Evolutionary conservation across 2,888 invertebrate species (phyloP), one percentile per base, ranked within the genome.

Genomic region (Maniola hyperantus): DNA sequence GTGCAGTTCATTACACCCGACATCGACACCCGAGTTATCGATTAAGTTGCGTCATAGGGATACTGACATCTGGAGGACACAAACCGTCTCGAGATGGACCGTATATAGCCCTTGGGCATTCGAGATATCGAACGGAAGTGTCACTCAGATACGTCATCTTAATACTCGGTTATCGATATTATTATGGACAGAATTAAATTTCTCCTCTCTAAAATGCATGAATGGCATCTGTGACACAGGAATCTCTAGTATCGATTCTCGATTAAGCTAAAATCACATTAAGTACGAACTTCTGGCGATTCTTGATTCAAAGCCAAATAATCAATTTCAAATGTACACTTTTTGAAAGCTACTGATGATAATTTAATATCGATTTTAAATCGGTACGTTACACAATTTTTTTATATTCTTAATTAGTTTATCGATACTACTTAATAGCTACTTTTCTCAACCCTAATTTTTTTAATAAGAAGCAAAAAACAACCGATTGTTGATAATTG

Each of bases 111-210:
- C 73, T 77, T 71, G 73, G 75, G 73, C 75, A 74, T 69, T 67
- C 73, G 74, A 82, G 79, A 83, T 87, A 88, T 88, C 87, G 79
- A 78, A 76, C 89, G 91, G 90, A 91, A 84, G 84, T 84, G 83
- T 87, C 89, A 88, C 84, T 90, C 86, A 74, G 71, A 72, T 70
- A 73, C 69, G 72, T 72, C 72, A 71, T 65, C 55, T 48, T 61
- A 68, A 46, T 36, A n/a, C 51, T 62, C 36, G 8, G 33, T 60
- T 67, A 64, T 66, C 64, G 66, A 65, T 66, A 62, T 54, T 53
- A 51, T 6, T 33, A 36, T 39, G 36, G 34, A 15, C 36, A 55
- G 10, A 15, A 15, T 18, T 33, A 33, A n/a, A 55, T 39, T 55
- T 18, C 18, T 36, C 34, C 36, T 11, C 15, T 10, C 15, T 55